Conservation (phyloP, 2,888 invertebrate genomes). For the Macaria notata region DNA sequence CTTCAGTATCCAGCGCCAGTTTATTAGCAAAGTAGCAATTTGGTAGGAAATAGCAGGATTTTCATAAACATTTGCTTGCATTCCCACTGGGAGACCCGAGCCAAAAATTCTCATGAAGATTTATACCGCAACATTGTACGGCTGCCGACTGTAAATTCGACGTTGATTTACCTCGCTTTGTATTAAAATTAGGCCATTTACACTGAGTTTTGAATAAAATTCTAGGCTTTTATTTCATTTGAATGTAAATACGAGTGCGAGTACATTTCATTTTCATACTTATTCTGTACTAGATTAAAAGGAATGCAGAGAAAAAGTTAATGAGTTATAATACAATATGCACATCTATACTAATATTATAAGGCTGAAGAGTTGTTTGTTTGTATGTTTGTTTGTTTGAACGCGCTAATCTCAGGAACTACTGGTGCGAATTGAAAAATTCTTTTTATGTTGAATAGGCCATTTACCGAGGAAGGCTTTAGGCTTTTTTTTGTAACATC, state of each 20-base stretch:
- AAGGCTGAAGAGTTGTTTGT: too few species aligned
- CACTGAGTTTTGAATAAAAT: not conserved
- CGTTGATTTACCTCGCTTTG: slow-evolving; percentile 31
- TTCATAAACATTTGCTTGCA: slow-evolving; percentile 18
- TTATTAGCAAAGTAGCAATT: not conserved
- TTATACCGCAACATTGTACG: slow-evolving; percentile 28
- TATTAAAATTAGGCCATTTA: slow-evolving; percentile 12
- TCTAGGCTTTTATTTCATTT: not conserved
- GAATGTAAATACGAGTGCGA: not conserved
- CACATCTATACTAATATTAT: too few species aligned
- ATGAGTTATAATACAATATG: too few species aligned
- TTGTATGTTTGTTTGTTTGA: too few species aligned
- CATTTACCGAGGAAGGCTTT: too few species aligned
- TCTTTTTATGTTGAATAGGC: too few species aligned
- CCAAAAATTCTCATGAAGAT: slow-evolving; percentile 29
- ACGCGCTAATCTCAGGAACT: too few species aligned
- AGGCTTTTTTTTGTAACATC: too few species aligned
- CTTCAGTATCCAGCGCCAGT: not conserved
- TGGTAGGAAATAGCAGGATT: slow-evolving; percentile 8
- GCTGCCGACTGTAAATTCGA: slow-evolving; percentile 20
- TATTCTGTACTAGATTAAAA: too few species aligned
- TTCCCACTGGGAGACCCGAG: slow-evolving; percentile 7
- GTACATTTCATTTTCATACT: too few species aligned
- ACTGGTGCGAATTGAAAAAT: too few species aligned
- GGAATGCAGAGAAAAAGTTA: too few species aligned